Percentiles rank a stretch among this genome's conserved stretches.
Conservation (phyloP, 2,888 invertebrate genomes). For the Phalangium opilio region DNA sequence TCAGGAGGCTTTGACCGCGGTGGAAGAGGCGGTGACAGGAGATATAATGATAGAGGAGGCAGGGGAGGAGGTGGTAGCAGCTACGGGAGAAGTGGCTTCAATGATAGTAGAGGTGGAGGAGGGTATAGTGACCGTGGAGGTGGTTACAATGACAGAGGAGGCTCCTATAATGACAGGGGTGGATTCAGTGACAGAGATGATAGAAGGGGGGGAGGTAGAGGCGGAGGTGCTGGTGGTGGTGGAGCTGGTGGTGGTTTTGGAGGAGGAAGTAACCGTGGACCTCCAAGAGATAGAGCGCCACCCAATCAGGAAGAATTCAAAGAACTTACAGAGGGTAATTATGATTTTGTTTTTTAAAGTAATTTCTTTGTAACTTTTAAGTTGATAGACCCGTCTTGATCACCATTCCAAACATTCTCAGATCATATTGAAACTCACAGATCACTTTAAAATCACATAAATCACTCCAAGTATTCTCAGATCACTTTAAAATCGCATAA, state of each 20-base stretch:
- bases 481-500: no score
- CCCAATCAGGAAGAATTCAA: conserved; percentile 18
- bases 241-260: conserved; percentile 9
- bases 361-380: no score
- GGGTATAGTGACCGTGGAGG: conserved; percentile 5
- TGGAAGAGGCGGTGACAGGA: conserved; percentile 37
- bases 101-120: conserved; percentile 8
- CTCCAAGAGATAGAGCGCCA: conserved; percentile 5
- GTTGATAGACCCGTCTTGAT: no score
- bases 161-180: conserved; percentile 3
- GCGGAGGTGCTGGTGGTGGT: conserved; percentile 6
- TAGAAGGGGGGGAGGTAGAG: conserved; percentile 10
- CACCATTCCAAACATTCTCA: no score
- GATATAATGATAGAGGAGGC: conserved; percentile 26
- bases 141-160: conserved; percentile 1
- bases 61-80: conserved; percentile 9
- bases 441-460: no score
- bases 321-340: conserved; percentile 19
- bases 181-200: conserved; percentile 16
- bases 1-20: conserved; percentile 30
- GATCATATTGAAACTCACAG: no score
- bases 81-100: no score
- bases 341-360: no score
- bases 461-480: no score
- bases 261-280: conserved; percentile 7